phyloP scores from a whole-genome alignment of 2,888 invertebrate genomes.

The Melanophora roralis region DNA sequence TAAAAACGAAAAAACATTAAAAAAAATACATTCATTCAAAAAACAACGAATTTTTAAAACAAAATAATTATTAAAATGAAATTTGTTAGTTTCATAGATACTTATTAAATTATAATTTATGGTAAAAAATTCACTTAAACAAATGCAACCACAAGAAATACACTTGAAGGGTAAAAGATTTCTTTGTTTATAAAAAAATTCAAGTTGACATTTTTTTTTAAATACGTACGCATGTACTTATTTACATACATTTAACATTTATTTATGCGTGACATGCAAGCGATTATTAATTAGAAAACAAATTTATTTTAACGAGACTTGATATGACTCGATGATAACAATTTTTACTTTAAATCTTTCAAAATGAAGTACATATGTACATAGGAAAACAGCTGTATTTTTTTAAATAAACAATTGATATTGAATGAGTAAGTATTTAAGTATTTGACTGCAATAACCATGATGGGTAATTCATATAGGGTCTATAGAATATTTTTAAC shows the following conservation, averaged over 20 bases:
- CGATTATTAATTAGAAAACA: not conserved
- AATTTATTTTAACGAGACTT: not conserved
- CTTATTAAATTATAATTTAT: constrained; percentile 47
- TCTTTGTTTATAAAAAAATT: not conserved
- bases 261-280: constrained; percentile 5
- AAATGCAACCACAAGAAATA: not conserved
- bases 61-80: not conserved
- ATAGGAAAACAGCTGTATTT: too few species aligned
- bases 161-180: constrained; percentile 13
- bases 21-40: not conserved
- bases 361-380: too few species aligned
- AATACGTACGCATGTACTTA: not conserved
- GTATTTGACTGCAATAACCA: too few species aligned
- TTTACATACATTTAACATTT: too few species aligned
- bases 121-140: not conserved
- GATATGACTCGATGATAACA: not conserved
- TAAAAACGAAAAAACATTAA: not conserved
- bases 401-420: too few species aligned
- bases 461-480: too few species aligned
- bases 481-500: too few species aligned
- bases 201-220: not conserved
- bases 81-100: constrained; percentile 14
- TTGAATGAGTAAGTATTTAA: too few species aligned
- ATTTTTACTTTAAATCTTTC: not conserved
- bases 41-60: too few species aligned